These are phyloP conservation scores for Limnodromus scolopaceus DNA, from an alignment of 2,797 vertebrate species.

Conservation along the genomic window DNA sequence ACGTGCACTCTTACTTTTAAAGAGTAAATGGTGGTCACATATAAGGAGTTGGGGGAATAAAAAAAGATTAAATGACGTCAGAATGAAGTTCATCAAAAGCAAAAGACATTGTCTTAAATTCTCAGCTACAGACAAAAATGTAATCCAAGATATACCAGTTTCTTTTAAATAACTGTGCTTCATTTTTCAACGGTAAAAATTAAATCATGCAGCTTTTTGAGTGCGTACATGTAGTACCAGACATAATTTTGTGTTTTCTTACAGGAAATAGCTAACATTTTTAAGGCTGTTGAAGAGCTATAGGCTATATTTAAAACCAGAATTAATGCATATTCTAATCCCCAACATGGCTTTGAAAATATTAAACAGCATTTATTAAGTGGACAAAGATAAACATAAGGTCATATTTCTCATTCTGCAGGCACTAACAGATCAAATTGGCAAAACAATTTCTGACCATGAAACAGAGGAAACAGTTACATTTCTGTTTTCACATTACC, in stretches of 20 bases:
- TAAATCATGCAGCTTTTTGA: not conserved
- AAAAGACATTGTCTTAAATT: not conserved
- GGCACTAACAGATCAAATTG: not conserved
- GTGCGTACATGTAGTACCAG: not conserved
- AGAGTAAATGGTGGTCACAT: not conserved
- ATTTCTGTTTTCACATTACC: not conserved
- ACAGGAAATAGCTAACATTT: not conserved
- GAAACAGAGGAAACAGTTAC: not conserved
- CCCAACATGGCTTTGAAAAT: slow-evolving; percentile 1
- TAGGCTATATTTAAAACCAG: slow-evolving; percentile 17
- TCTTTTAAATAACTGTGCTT: not conserved
- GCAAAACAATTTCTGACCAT: not conserved
- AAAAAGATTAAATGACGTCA: not conserved
- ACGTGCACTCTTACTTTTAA: not conserved
- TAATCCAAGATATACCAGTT: not conserved
- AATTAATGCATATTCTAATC: slow-evolving; percentile 16
- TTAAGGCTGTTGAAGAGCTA: not conserved
- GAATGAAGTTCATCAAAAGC: not conserved
- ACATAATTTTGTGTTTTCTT: not conserved
- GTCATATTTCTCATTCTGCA: not conserved
- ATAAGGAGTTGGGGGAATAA: not conserved
- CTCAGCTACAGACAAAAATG: not conserved
- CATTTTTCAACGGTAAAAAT: not conserved
- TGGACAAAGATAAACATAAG: slow-evolving; percentile 13
- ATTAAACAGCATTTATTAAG: slow-evolving; percentile 31